Evolutionary conservation across 2,797 vertebrate genomes (phyloP).

Genomic region (Anabas testudineus): DNA sequence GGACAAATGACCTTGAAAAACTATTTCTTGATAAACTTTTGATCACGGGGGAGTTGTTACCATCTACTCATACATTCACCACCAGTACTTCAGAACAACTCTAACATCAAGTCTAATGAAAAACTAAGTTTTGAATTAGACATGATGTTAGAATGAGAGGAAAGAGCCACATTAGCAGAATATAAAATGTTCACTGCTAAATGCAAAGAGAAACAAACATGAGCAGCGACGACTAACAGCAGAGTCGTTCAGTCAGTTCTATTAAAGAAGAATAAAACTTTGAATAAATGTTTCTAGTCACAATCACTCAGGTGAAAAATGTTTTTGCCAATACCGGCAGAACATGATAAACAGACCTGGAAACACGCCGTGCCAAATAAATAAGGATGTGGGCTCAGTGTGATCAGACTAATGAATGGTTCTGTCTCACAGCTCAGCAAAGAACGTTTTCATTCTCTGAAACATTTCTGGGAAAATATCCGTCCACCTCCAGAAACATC

Average conservation of each 20-base stretch:
- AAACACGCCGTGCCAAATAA: slow-evolving; percentile 7
- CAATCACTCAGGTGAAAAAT: slow-evolving; percentile 12
- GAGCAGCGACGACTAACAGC: neutral
- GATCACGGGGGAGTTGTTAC: too few species aligned
- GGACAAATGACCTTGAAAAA: too few species aligned
- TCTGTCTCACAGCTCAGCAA: slow-evolving; percentile 22
- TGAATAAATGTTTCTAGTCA: neutral
- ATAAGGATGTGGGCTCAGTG: slow-evolving; percentile 10
- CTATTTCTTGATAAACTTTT: too few species aligned
- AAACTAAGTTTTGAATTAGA: neutral
- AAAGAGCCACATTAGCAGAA: neutral
- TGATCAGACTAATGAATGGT: slow-evolving; percentile 28
- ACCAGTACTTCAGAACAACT: too few species aligned
- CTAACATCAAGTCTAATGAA: too few species aligned
- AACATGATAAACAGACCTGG: slow-evolving; percentile 19
- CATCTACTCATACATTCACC: too few species aligned
- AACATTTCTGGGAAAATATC: slow-evolving; percentile 18
- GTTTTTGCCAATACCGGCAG: neutral
- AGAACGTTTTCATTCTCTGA: slow-evolving; percentile 10
- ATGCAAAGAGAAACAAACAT: neutral
- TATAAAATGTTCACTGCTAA: neutral
- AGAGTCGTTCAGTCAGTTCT: neutral
- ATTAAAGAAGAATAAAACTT: neutral
- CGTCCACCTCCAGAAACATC: slow-evolving; percentile 24
- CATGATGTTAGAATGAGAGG: neutral